Evolutionary conservation across 2,888 invertebrate species (phyloP), one percentile per base, ranked within the genome.

Genomic region (Dione juno): DNA sequence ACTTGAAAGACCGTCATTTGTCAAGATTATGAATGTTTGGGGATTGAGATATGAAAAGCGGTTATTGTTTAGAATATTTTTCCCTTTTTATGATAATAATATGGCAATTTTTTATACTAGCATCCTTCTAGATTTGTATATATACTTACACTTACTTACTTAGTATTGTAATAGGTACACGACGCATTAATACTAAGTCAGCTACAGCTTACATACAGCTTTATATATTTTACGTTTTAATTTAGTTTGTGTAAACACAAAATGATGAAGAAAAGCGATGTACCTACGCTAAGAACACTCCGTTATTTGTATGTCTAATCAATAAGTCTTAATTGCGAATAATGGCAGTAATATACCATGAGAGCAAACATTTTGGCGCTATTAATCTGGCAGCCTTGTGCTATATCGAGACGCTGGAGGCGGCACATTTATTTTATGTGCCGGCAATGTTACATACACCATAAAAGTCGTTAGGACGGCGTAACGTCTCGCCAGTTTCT

Each of bases 401-500:
- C 84, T 88, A 88, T 88, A 88, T 88, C 85, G 88, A 84, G 82
- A 85, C 79, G 83, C 86, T 89, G 82, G 87, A 88, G 87, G 88
- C 89, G 88, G 89, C 92, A 92, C 92, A 92, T 92, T 92, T 90
- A 91, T 92, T 92, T 92, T 90, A 92, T 90, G 92, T 89, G 84
- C 89, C 89, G 88, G 90, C 90, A 92, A 92, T 92, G 93, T 92
- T 89, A 92, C 92, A 92, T 92, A 90, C 90, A 90, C 92, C 87
- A 92, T 92, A 92, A 93, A 93, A 92, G 92, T 89, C 92, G 93
- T 92, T 92, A 92, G 89, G 91, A 88, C 89, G 87, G 88, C 91
- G 87, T 91, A 88, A 90, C 90, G 92, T 92, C 92, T 91, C 90
- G 91, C 87, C 92, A 86, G 84, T 91, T 88, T 91, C 92, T 91